Percentiles rank a stretch among this genome's conserved stretches.
Evolutionary conservation across 1,140 invertebrate species (phyloP).

Genomic region (Portunus trituberculatus): DNA sequence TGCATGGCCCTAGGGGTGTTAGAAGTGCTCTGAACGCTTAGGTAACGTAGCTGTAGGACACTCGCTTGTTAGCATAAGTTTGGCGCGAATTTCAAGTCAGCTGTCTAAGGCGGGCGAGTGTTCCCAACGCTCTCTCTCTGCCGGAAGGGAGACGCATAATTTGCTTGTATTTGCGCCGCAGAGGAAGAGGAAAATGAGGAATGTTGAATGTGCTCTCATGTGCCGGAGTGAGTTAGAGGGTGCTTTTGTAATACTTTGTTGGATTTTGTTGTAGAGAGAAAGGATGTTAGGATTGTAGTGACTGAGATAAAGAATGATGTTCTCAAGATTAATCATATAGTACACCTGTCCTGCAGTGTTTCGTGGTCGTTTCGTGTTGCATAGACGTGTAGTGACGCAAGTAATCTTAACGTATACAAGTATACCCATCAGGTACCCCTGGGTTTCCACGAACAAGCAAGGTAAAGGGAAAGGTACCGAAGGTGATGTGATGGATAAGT

Average conservation of each 20-base stretch:
- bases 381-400: not conserved
- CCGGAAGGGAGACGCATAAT: slow-evolving; percentile 50
- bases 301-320: not conserved
- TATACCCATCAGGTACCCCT: not conserved
- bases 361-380: not conserved
- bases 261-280: not conserved
- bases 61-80: slow-evolving; percentile 56
- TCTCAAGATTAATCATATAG: not conserved
- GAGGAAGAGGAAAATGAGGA: not conserved
- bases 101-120: slow-evolving; percentile 27
- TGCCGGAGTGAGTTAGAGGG: not conserved
- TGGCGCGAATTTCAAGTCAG: slow-evolving; percentile 71
- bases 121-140: slow-evolving; percentile 47
- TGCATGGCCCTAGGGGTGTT: not conserved
- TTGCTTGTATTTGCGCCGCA: slow-evolving; percentile 40
- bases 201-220: not conserved
- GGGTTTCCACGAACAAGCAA: not conserved
- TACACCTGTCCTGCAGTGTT: not conserved
- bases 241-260: not conserved
- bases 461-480: not conserved
- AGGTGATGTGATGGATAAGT: slow-evolving; percentile 1
- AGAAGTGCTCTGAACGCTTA: not conserved
- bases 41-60: not conserved
- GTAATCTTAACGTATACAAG: not conserved
- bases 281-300: not conserved